Evolutionary conservation across 2,797 vertebrate genomes (phyloP), one percentile per base, ranked within the genome.

Genomic region (Hirundo rustica): DNA sequence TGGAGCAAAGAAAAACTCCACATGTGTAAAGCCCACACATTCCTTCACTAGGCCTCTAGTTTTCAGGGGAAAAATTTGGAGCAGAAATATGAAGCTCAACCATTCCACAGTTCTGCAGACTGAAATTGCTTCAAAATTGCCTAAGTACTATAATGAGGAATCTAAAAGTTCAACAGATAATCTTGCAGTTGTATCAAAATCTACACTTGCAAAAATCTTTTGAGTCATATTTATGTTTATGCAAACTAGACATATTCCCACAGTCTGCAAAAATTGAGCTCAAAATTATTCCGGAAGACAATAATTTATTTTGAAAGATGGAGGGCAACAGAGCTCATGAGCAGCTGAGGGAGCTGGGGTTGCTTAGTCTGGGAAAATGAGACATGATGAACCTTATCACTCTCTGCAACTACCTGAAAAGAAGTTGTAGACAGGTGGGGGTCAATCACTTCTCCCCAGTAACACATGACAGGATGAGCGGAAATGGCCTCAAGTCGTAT

Each of bases 401-500:
- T 45, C 6, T 64, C 17, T 75, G 15, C 17, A 74, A 11, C 18
- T 47, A 1, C 27, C 22, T 57, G 34, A 73, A 76, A 57, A 42
- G 21, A 29, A 38, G 13, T 2, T 36, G 15, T 17, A 47, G 40
- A 0, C 2, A 60, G 16, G 3, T 51, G 25, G 4, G 10, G 0
- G 1, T 64, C 1, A 1, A 4, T 75, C 23, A 57, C 29, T 78
- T 78, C 17, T 67, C 6, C 11, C 45, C 36, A 25, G 32, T 51
- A 55, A 29, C 7, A 53, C 53, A 11, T 8, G 7, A 81, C 4
- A 85, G 29, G 5, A 60, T 2, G 0, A 87, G 25, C 60, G 16
- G 4, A 87, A 75, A 75, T 4, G 3, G 5, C 34, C 12, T 82
- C 62, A 68, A 38, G 3, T 47, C 71, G 23, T 1, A 2, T 25